These are phyloP conservation scores for Cephus pulcher DNA, from an alignment of 2,888 invertebrate genomes.

Conservation along the genomic window DNA sequence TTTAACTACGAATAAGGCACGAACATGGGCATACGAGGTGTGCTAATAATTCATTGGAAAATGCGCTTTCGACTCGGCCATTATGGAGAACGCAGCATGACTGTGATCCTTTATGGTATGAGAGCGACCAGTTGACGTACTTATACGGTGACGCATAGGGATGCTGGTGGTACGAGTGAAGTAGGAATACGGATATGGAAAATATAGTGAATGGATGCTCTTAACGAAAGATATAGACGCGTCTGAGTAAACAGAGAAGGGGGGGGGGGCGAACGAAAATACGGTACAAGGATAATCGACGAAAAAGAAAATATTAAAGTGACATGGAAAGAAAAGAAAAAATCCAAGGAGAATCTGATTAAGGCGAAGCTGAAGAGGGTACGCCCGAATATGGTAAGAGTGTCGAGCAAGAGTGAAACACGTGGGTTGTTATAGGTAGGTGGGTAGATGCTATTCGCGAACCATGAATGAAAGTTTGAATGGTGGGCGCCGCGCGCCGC, in stretches of 20 bases:
- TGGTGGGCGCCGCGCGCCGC: constrained; percentile 12
- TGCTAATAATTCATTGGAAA: constrained; percentile 32
- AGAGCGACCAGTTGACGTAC: not conserved
- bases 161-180: not conserved
- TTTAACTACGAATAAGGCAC: not conserved
- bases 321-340: not conserved
- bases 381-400: constrained; percentile 63
- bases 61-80: constrained; percentile 34
- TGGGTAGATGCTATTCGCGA: constrained; percentile 7
- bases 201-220: not conserved
- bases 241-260: not conserved
- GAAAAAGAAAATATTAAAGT: not conserved
- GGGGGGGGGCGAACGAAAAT: not conserved
- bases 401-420: constrained; percentile 36
- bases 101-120: not conserved
- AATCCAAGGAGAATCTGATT: not conserved
- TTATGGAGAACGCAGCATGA: constrained; percentile 21
- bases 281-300: not conserved
- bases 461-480: constrained; percentile 45
- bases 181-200: not conserved
- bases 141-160: not conserved
- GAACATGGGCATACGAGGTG: constrained; percentile 13
- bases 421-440: constrained; percentile 24
- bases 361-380: constrained; percentile 47
- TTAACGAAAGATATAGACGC: not conserved